A percentile compares a stretch with the other conserved stretches of the same genome.
phyloP scores from a whole-genome alignment of 2,888 invertebrate genomes.

The Xiphydria camelus region DNA sequence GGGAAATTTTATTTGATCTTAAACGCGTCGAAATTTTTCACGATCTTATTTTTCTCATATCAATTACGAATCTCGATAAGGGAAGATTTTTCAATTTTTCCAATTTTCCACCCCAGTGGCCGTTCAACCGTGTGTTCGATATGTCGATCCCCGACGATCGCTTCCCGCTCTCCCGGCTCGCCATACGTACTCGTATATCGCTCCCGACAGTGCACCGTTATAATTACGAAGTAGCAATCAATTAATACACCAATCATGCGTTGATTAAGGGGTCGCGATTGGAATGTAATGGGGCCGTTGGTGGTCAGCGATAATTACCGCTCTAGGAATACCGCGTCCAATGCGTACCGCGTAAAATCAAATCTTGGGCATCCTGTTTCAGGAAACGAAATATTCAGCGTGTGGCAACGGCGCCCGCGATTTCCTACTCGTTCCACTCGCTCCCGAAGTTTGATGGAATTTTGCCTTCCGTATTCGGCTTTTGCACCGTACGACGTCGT shows the following conservation, averaged over 20 bases:
- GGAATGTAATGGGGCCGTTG: conserved; percentile 57
- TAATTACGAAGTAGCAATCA: conserved; percentile 58
- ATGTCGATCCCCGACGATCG: too few relatives aligned
- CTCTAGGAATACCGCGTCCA: conserved; percentile 48
- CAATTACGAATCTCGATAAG: too few relatives aligned
- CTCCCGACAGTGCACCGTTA: conserved; percentile 50
- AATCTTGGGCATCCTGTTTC: conserved; percentile 43
- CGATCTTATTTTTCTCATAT: background rate
- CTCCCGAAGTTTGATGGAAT: background rate
- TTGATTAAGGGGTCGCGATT: conserved; percentile 58
- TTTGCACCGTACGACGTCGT: background rate
- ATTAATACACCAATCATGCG: conserved; percentile 58
- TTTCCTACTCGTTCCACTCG: conserved; percentile 10
- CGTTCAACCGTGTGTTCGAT: too few relatives aligned
- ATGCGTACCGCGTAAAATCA: conserved; percentile 55
- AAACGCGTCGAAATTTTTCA: background rate
- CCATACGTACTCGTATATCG: too few relatives aligned
- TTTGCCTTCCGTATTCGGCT: too few relatives aligned
- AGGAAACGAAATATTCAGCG: conserved; percentile 52
- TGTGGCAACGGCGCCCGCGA: conserved; percentile 23
- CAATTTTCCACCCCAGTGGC: too few relatives aligned
- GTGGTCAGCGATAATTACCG: conserved; percentile 57
- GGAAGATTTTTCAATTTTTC: too few relatives aligned
- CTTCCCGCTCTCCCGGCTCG: too few relatives aligned
- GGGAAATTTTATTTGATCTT: background rate